Conservation (phyloP, 2,113 vertebrate species). For the Atlantisia rogersi region DNA sequence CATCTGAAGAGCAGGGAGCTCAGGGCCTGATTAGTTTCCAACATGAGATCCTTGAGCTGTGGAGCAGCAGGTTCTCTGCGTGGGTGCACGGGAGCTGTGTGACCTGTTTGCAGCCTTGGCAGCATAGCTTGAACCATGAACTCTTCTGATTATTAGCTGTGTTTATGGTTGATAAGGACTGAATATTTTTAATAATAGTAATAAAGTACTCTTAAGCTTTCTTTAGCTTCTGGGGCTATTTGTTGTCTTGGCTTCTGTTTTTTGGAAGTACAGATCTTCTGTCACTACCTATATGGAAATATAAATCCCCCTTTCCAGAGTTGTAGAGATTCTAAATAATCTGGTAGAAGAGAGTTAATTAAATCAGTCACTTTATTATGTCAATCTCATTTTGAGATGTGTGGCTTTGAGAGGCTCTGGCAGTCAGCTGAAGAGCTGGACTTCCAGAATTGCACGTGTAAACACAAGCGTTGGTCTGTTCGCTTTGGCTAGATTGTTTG, state of each 20-base stretch:
- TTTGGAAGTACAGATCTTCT: neutral
- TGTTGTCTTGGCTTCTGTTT: neutral
- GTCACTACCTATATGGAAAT: neutral
- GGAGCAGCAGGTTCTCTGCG: neutral
- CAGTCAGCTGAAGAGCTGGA: neutral
- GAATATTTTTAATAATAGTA: neutral
- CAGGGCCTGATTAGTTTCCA: neutral
- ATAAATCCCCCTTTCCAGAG: neutral
- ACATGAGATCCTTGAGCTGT: neutral
- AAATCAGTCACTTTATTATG: neutral
- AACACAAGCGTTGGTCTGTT: neutral
- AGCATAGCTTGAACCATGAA: neutral
- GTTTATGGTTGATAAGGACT: neutral
- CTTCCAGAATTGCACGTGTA: rapidly evolving
- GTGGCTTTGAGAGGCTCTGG: neutral
- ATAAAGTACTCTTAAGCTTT: neutral
- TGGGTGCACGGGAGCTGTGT: neutral
- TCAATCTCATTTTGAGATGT: neutral
- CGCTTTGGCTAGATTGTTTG: neutral
- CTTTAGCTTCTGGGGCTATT: neutral
- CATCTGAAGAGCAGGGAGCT: neutral
- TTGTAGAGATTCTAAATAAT: neutral
- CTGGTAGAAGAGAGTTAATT: neutral
- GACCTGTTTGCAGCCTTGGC: neutral
- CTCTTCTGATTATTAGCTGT: neutral